Evolutionary conservation across 2,113 vertebrate genomes (phyloP), one percentile per base, ranked within the genome.

Genomic region (Cebidichthys violaceus): DNA sequence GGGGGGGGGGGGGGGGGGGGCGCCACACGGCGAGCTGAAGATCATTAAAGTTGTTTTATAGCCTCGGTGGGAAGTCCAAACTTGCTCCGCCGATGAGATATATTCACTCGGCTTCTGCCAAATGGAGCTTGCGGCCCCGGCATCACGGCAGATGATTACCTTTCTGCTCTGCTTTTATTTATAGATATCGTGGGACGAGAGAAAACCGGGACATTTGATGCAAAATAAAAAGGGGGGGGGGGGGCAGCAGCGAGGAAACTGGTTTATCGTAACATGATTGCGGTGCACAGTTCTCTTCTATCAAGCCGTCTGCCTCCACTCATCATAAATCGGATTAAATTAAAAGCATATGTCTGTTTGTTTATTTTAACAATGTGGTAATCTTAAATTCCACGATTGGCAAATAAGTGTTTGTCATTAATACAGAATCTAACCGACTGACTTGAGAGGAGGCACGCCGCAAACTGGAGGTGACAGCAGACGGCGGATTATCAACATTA

Each of bases 11-110:
- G 77, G 71, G 77, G 84, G 52, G 22, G 10, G 0, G 70, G 67
- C 37, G 60, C 73, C 15, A 9, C 86, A 75, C 82, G 41, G 65
- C 10, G 62, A 52, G 82, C 86, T 70, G 77, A 72, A 84, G 76
- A 90, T 89, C 87, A 89, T 93, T 91, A 87, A 92, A 92, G 88
- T 91, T 89, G 89, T 91, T 90, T 90, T 89, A 90, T 90, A 62
- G 76, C 83, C 90, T 73, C 72, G 1, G 82, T 81, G 83, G 78
- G 87, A 83, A 66, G 88, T 86, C 88, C 86, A 84, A 76, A 90
- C 80, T 90, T 85, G 78, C 83, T 74, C 60, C 22, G 24, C n/a
- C 27, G 70, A 88, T 77, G 91, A 91, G 88, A 83, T 83, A 81
- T 87, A 79, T 83, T 83, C 88, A 70, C 79, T 88, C 43, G 4